phyloP scores from a whole-genome alignment of 2,797 vertebrate species.

The Heterohyrax brucei region DNA sequence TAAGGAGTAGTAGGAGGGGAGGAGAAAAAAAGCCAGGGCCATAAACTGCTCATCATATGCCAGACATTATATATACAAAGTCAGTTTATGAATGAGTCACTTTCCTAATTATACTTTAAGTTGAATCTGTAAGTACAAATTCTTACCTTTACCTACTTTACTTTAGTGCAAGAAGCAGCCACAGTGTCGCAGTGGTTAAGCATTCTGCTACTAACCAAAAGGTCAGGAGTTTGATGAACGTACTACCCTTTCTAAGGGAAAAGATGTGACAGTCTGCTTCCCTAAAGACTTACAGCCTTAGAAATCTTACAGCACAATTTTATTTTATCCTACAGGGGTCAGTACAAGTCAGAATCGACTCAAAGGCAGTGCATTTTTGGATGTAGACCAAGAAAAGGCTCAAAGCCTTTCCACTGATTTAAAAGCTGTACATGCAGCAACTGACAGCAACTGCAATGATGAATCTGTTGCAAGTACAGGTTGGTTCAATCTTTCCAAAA shows the following conservation, averaged over 20 bases:
- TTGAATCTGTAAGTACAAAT: background rate
- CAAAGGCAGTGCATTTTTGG: background rate
- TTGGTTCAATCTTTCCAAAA: background rate
- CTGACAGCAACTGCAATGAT: background rate
- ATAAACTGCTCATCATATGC: slow-evolving; percentile 26
- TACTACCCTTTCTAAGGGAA: background rate
- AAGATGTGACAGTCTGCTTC: background rate
- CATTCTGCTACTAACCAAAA: background rate
- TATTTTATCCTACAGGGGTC: background rate
- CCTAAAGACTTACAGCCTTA: background rate
- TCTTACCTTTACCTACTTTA: background rate
- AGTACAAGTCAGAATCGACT: background rate
- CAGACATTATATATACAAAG: background rate
- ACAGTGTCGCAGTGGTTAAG: background rate
- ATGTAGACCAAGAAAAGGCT: background rate
- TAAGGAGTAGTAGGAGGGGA: background rate
- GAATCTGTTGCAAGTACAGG: background rate
- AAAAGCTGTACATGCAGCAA: background rate
- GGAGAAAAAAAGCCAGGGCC: background rate
- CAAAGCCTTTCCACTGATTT: background rate
- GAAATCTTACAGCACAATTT: background rate
- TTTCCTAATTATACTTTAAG: background rate
- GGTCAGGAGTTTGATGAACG: background rate
- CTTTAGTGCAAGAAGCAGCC: background rate
- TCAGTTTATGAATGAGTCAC: background rate